Conservation (phyloP, 2,797 vertebrate genomes). For the Eospalax fontanierii region DNA sequence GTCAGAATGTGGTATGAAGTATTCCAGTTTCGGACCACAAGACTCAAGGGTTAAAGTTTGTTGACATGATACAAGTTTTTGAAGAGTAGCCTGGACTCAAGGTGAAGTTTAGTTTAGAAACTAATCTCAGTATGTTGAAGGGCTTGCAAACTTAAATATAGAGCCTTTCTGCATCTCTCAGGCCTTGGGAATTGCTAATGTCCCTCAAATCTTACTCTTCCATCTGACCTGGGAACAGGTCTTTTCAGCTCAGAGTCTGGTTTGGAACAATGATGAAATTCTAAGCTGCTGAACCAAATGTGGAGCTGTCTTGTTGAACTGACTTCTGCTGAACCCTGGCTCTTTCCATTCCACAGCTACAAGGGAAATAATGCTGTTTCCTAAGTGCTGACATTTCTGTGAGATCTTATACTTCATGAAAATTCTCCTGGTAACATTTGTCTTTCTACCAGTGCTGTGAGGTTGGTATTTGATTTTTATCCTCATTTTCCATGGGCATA, state of each 20-base stretch:
- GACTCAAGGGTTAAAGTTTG: conserved; percentile 52
- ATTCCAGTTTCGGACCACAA: conserved; percentile 19
- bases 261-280: conserved; percentile 53
- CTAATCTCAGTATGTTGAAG: background rate
- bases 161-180: conserved; percentile 15
- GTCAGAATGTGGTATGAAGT: conserved; percentile 12
- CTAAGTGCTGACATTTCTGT: background rate
- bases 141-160: background rate
- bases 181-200: conserved; percentile 55
- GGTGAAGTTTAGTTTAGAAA: conserved; percentile 28
- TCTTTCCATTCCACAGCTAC: background rate
- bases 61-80: conserved; percentile 70
- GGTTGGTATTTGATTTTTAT: background rate
- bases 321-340: background rate
- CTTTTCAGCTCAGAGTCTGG: conserved; percentile 49
- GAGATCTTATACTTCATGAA: background rate
- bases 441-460: background rate
- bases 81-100: background rate
- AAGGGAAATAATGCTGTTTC: background rate
- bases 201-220: background rate
- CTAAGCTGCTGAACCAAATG: background rate
- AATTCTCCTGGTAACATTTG: background rate
- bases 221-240: conserved; percentile 49
- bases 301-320: background rate
- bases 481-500: background rate